Evolutionary conservation across 2,888 invertebrate species (phyloP).

Genomic region (Andrena haemorrhoa): DNA sequence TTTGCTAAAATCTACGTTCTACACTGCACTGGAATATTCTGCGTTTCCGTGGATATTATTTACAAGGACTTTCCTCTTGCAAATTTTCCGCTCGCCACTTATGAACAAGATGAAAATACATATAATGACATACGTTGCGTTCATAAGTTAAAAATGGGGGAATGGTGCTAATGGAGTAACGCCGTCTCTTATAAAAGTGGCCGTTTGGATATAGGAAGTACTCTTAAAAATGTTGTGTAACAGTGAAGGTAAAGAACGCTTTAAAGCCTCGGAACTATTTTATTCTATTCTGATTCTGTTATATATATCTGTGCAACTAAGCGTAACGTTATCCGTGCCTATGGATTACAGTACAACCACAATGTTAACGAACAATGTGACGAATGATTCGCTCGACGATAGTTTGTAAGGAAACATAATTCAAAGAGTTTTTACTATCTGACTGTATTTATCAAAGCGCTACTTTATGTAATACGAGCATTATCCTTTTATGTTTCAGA

Average conservation of each 20-base stretch:
- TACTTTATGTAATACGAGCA: neutral
- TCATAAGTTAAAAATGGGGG: slow-evolving; percentile 34
- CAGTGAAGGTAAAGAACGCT: slow-evolving; percentile 19
- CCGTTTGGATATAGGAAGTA: slow-evolving; percentile 6
- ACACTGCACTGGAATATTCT: neutral
- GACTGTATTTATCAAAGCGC: neutral
- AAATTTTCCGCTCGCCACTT: slow-evolving; percentile 71
- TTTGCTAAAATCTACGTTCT: neutral
- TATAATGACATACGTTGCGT: slow-evolving; percentile 41
- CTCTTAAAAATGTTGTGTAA: slow-evolving; percentile 62
- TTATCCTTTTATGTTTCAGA: slow-evolving; percentile 77
- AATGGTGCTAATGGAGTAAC: slow-evolving; percentile 60
- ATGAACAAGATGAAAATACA: slow-evolving; percentile 65
- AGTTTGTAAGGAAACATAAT: slow-evolving; percentile 55
- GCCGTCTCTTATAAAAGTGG: slow-evolving; percentile 61
- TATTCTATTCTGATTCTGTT: slow-evolving; percentile 35
- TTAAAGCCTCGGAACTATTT: slow-evolving; percentile 24
- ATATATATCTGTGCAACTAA: slow-evolving; percentile 30
- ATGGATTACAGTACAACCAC: slow-evolving; percentile 21
- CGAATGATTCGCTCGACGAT: slow-evolving; percentile 33
- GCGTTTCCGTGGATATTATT: slow-evolving; percentile 14
- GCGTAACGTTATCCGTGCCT: slow-evolving; percentile 20
- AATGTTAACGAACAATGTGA: slow-evolving; percentile 16
- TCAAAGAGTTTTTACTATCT: neutral
- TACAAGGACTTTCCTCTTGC: slow-evolving; percentile 9